Conservation (phyloP, 1,140 invertebrate genomes). For the Brachionus paranguensis region DNA sequence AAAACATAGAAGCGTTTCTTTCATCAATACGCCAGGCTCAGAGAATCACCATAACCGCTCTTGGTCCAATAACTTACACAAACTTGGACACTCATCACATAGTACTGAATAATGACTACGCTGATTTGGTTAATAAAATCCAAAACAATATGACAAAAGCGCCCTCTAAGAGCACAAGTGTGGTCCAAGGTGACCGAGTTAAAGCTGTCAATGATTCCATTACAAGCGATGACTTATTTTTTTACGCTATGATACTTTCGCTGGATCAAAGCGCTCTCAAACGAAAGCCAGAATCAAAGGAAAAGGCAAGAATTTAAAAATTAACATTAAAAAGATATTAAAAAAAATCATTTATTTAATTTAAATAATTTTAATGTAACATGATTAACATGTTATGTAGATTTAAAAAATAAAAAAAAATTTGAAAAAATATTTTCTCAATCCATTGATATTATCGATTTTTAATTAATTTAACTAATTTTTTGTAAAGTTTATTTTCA, state of each 20-base stretch:
- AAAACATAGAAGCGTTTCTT: background rate
- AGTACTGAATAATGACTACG: background rate
- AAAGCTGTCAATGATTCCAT: background rate
- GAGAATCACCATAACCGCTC: background rate
- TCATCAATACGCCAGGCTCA: background rate
- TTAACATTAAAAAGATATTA: no score
- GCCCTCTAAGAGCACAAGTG: background rate
- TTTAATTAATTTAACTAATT: no score
- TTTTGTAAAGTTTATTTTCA: no score
- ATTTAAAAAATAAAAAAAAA: no score
- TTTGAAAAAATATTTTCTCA: no score
- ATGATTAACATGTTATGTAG: no score
- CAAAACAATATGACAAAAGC: background rate
- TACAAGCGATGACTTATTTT: constrained; percentile 3
- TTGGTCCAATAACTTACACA: constrained; percentile 7
- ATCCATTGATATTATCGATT: no score
- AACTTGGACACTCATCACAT: background rate
- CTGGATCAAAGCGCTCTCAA: background rate
- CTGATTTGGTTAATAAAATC: background rate
- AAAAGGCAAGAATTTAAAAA: background rate
- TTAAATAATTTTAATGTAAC: no score
- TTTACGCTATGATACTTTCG: constrained; percentile 11
- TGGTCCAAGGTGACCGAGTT: background rate
- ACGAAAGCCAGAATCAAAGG: background rate
- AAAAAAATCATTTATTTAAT: no score